Evolutionary conservation across 2,888 invertebrate species (phyloP), one percentile per base, ranked within the genome.

Genomic region (Hirtodrosophila alboralis): DNA sequence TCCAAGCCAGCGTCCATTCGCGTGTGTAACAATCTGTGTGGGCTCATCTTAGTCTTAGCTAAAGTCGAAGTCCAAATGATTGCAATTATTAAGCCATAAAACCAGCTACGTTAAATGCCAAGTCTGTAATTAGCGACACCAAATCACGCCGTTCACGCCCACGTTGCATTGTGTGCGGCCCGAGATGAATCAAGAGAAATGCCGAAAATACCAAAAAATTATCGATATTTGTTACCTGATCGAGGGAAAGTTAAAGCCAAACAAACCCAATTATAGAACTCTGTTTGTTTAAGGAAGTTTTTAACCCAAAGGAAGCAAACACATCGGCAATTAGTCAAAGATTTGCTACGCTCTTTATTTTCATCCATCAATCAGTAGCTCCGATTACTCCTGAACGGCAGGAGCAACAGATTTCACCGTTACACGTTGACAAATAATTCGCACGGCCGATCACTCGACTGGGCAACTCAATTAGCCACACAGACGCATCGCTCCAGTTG

Each of bases 81-180:
- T 63, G 74, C 78, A 86, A 86, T 84, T 81, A 86, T 84, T 76
- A 76, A 86, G 84, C 65, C 78, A 78, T 86, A 86, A 86, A 84
- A 77, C 73, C 66, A 51, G 53, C 65, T 74, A 59, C 70, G 70
- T 65, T 72, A 83, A 86, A 75, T 80, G 70, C 72, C 71, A 57
- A 65, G 77, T 71, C 88, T 88, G 86, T 87, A 87, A 87, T 88
- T 87, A 87, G 87, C 88, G 88, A 87, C 88, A 87, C 87, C 87
- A 87, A 87, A 87, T 87, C 87, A 86, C 75, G 60, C 53, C 53
- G 48, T 52, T 30, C 60, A 72, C 87, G 73, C 87, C 87, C 63
- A 38, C 60, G 49, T 14, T 13, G 49, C 75, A 47, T 48, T 74
- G 84, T 84, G 81, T 76, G 80, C 40, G 75, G 71, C 73, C 75